These are phyloP conservation scores for Drosophila aldrichi DNA, from an alignment of 2,888 invertebrate genomes.

Conservation along the genomic window DNA sequence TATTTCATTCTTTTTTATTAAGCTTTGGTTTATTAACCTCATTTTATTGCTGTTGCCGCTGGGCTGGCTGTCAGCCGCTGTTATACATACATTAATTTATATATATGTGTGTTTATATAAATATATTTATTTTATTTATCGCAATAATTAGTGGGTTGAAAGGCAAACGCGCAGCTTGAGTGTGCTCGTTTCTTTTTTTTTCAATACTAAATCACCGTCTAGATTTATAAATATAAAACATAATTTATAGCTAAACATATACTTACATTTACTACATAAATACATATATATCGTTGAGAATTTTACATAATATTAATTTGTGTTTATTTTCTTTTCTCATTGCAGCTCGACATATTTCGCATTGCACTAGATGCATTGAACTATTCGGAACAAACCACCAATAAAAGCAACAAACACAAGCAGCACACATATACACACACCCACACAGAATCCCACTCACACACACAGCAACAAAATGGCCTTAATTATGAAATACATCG, in stretches of 20 bases:
- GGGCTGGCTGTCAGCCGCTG: slow-evolving; percentile 6
- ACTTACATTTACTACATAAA: neutral
- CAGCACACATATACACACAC: slow-evolving; percentile 20
- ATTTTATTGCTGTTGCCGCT: slow-evolving; percentile 34
- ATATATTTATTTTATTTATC: slow-evolving; percentile 29
- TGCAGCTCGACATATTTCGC: slow-evolving; percentile 57
- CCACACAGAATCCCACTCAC: slow-evolving; percentile 43
- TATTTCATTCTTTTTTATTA: slow-evolving; percentile 30
- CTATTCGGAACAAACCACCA: slow-evolving; percentile 46
- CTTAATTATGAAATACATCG: slow-evolving; percentile 92
- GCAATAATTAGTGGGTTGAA: slow-evolving; percentile 20
- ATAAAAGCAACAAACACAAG: slow-evolving; percentile 32
- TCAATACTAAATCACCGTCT: slow-evolving; percentile 25
- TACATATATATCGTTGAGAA: neutral
- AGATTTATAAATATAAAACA: slow-evolving; percentile 8
- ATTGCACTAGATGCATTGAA: slow-evolving; percentile 41
- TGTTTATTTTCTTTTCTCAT: slow-evolving; percentile 15
- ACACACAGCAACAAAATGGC: slow-evolving; percentile 88
- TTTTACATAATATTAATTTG: slow-evolving; percentile 9
- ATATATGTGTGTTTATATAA: neutral
- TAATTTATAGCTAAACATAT: slow-evolving; percentile 3
- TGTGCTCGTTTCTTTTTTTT: neutral
- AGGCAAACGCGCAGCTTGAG: neutral
- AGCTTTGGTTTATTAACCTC: slow-evolving; percentile 72
- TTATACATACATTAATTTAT: neutral